phyloP scores from a whole-genome alignment of 2,797 vertebrate species.

The Tragelaphus eurycerus region DNA sequence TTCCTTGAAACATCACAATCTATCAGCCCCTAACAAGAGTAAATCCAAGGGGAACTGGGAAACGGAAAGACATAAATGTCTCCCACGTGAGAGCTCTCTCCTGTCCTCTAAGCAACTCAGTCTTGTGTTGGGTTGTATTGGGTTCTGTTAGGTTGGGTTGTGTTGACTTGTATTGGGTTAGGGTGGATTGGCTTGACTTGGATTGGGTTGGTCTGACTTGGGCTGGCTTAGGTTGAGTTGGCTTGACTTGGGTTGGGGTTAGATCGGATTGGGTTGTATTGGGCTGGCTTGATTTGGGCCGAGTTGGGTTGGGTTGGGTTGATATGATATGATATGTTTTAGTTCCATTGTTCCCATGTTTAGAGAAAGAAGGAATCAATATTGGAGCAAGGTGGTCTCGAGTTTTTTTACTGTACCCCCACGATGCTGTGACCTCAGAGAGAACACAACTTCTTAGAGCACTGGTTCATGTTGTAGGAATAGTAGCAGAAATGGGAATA shows the following conservation, averaged over 20 bases:
- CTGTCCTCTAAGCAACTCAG: not conserved
- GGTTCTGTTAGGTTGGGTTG: not conserved
- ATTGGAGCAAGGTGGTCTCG: not conserved
- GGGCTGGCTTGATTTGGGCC: not conserved
- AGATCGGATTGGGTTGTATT: not conserved
- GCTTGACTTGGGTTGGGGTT: not conserved
- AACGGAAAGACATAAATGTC: not conserved
- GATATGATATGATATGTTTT: not conserved
- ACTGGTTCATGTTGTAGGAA: not conserved
- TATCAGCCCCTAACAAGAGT: not conserved
- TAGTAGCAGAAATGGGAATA: not conserved
- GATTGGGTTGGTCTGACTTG: not conserved
- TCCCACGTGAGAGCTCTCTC: not conserved
- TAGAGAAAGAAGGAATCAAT: constrained; percentile 55
- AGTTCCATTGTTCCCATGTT: not conserved
- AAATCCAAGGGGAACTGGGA: not conserved
- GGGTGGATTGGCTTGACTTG: not conserved
- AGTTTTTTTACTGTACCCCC: not conserved
- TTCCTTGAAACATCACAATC: not conserved
- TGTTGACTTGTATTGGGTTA: not conserved
- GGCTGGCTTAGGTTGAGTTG: not conserved
- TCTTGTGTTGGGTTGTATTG: not conserved
- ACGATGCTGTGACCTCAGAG: not conserved
- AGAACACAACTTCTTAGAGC: not conserved
- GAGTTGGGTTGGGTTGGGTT: not conserved